Evolutionary conservation across 2,113 vertebrate species (phyloP).

Genomic region (Chascanopsetta lugubris): DNA sequence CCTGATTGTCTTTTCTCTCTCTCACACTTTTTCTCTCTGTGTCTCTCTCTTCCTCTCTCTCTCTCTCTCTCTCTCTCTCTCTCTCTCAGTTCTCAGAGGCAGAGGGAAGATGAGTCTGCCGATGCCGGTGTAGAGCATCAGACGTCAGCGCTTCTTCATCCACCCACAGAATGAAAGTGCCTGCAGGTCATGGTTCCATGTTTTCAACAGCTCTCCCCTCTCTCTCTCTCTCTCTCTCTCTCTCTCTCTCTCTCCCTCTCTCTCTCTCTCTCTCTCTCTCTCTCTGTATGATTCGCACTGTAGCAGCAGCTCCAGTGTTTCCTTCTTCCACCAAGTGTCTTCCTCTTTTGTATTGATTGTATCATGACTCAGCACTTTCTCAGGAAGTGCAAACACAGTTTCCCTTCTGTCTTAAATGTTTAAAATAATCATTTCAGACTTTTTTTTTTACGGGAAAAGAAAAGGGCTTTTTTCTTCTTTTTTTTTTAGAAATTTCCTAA

Average conservation of each 20-base stretch:
- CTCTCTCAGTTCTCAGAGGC: conserved; percentile 73
- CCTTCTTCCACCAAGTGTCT: conserved; percentile 4
- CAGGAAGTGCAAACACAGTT: too few species aligned
- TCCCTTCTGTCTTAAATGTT: conserved; percentile 6
- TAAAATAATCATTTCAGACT: conserved; percentile 8
- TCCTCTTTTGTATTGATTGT: background rate
- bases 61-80: background rate
- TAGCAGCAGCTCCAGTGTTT: background rate
- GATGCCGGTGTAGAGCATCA: conserved; percentile 75
- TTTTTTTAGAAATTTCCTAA: too few species aligned
- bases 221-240: too few species aligned
- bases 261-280: too few species aligned
- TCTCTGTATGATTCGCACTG: too few species aligned
- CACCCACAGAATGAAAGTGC: conserved; percentile 12
- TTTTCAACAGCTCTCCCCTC: conserved; percentile 11
- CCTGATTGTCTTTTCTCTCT: too few species aligned
- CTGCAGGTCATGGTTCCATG: background rate
- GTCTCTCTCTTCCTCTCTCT: background rate
- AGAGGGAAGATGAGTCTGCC: conserved; percentile 80
- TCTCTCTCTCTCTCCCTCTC: too few species aligned
- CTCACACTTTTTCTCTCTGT: background rate
- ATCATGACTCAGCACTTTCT: too few species aligned
- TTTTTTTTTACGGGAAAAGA: conserved; percentile 28
- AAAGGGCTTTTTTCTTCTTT: conserved; percentile 41
- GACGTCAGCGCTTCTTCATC: too few species aligned